Conservation (phyloP, 2,113 vertebrate species). For the Anarhynchus alexandrinus region DNA sequence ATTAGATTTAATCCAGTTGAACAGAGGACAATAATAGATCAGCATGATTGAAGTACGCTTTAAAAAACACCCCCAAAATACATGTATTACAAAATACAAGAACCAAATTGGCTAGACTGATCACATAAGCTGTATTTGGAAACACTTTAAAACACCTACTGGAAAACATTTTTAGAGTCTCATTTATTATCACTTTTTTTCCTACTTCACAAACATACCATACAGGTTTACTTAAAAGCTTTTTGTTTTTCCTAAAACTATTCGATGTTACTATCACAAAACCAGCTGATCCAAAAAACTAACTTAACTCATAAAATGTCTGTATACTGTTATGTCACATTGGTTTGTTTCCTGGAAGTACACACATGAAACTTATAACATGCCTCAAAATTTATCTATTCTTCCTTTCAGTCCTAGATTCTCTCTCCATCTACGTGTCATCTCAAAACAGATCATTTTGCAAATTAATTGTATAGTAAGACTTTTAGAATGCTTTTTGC, state of each 20-base stretch:
- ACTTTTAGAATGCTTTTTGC: background rate
- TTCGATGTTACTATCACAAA: background rate
- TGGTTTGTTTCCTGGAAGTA: background rate
- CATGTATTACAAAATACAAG: background rate
- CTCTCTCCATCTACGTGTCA: background rate
- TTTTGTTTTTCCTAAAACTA: background rate
- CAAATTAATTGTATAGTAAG: background rate
- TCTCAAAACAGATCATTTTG: background rate
- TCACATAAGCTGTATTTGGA: background rate
- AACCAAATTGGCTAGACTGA: background rate
- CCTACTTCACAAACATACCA: background rate
- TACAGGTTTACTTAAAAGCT: background rate
- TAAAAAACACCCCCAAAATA: background rate
- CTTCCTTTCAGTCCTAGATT: background rate
- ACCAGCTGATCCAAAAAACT: background rate
- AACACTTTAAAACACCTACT: background rate
- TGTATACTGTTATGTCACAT: background rate
- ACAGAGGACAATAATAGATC: background rate
- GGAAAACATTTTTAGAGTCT: background rate
- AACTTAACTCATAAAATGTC: background rate
- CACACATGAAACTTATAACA: background rate
- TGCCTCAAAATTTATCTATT: background rate
- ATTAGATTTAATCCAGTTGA: background rate
- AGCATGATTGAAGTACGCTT: background rate
- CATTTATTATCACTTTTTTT: rapidly evolving